Percentiles rank a stretch among this genome's conserved stretches.
Evolutionary conservation across 2,888 invertebrate species (phyloP).

Genomic region (Xanthia togata): DNA sequence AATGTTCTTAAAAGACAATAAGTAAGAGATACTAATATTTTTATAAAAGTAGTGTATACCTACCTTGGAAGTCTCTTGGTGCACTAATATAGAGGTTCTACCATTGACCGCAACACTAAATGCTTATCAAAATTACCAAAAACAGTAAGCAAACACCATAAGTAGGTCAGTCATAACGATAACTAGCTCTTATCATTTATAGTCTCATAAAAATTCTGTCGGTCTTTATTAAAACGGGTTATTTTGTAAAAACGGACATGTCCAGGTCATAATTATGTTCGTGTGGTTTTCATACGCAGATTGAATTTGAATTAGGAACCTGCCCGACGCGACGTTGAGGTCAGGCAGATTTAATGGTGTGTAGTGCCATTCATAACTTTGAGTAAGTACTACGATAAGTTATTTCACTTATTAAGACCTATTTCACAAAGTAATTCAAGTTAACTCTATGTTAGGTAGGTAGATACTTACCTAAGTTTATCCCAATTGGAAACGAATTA

Average conservation of each 20-base stretch:
- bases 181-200: constrained; percentile 35
- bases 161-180: constrained; percentile 38
- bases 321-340: constrained; percentile 24
- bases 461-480: not conserved
- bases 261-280: not conserved
- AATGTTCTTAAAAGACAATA: not conserved
- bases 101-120: not conserved
- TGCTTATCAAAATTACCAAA: constrained; percentile 27
- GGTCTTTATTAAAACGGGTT: constrained; percentile 18
- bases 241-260: constrained; percentile 36
- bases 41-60: not conserved
- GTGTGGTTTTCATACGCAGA: not conserved
- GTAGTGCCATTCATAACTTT: constrained; percentile 8
- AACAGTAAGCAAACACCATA: constrained; percentile 14
- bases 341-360: constrained; percentile 22
- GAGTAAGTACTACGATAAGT: not conserved
- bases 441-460: not conserved
- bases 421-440: constrained; percentile 7
- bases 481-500: not conserved
- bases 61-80: not conserved
- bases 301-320: constrained; percentile 34
- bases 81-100: not conserved
- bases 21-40: not conserved
- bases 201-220: not conserved
- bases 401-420: not conserved